Conservation (phyloP, 2,113 vertebrate genomes). For the Pachypanchax playfairii region DNA sequence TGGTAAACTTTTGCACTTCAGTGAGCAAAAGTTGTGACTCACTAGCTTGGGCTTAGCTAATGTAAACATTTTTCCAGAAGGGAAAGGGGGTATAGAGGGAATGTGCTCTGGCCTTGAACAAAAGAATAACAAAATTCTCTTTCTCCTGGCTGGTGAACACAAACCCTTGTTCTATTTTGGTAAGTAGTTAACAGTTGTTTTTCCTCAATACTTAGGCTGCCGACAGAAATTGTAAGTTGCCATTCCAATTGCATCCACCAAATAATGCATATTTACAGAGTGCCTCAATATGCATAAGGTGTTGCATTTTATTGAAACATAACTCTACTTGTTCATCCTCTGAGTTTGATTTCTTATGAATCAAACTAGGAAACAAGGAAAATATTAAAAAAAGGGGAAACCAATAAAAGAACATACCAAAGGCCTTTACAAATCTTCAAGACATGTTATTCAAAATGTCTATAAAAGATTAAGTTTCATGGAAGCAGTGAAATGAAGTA, state of each 20-base stretch:
- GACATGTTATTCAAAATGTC: too few relatives aligned
- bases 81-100: slow-evolving; percentile 43
- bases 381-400: too few relatives aligned
- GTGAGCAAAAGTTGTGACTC: slow-evolving; percentile 53
- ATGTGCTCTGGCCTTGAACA: slow-evolving; percentile 26
- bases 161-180: slow-evolving; percentile 26
- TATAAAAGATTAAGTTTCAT: too few relatives aligned
- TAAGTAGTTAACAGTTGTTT: background rate
- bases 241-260: background rate
- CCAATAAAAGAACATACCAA: too few relatives aligned
- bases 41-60: slow-evolving; percentile 32
- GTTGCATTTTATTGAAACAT: too few relatives aligned
- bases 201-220: slow-evolving; percentile 2
- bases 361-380: too few relatives aligned
- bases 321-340: too few relatives aligned
- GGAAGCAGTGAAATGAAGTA: too few relatives aligned
- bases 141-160: slow-evolving; percentile 23
- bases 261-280: too few relatives aligned
- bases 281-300: too few relatives aligned
- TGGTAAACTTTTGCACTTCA: slow-evolving; percentile 72
- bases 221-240: slow-evolving; percentile 16
- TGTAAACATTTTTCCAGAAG: slow-evolving; percentile 50
- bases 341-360: too few relatives aligned
- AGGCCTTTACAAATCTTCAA: too few relatives aligned
- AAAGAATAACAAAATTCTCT: slow-evolving; percentile 39